Base-by-base conservation (phyloP, 37 sponge, comb jelly and placozoan species). In the Aplysina aerophoba region DNA sequence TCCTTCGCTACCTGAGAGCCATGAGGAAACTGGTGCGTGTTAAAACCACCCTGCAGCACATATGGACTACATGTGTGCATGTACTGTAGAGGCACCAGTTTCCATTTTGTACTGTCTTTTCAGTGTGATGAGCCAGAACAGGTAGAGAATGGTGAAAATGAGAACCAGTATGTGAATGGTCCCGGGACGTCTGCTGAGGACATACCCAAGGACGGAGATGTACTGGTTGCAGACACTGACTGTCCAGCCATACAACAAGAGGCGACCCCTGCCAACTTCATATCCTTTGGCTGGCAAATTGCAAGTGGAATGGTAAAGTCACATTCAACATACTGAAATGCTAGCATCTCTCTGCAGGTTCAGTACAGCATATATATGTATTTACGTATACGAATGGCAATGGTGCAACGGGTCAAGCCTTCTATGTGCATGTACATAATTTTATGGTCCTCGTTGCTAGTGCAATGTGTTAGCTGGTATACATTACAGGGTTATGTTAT, bases 201-300 rank as follows among this genome's bases (percentile, higher is more conserved):
- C 54, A 17, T 75, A 1, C 16, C 16, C 6, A 14, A 40, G 1
- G 50, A 44, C 6, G 8, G 6, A 44, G 50, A 44, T 8, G 6
- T 44, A 44, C 50, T 8, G 8, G 50, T 44, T 38, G 44, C n/a
- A 19, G 44, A 12, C n/a, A 17, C 44, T 20, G 44, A 75, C 11
- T 24, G 40, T 21, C 28, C 17, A 11, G 71, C 30, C 34, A 31
- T 35, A 6, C 13, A 8, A 5, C 31, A 53, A 12, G 85, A 89
- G 13, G 22, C 89, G 35, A 71, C 78, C 0, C 53, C 93, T 54
- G 59, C 56, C 17, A 83, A 92, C 68, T 75, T 94, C 41, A 66
- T 94, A 33, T 89, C 87, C 21, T 94, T 88, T 68, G 89, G 92
- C 30, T 90, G 88, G 73, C 94, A 94, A 82, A 94, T 94, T 77